These are phyloP conservation scores for Homarus gammarus DNA, from an alignment of 2,888 invertebrate species.

Conservation along the genomic window DNA sequence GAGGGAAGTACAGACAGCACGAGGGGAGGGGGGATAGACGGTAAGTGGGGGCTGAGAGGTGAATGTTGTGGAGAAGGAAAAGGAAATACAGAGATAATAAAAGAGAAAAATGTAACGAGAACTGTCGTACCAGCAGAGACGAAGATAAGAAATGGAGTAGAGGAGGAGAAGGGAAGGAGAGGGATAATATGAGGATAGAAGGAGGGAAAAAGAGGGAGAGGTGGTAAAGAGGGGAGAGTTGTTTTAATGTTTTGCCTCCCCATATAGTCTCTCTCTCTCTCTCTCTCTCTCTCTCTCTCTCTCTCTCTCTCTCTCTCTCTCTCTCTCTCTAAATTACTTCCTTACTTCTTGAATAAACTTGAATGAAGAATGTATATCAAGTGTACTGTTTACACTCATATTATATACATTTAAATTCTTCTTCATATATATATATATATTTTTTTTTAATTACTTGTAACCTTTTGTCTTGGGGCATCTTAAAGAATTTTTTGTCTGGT, in stretches of 20 bases:
- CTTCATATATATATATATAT: neutral
- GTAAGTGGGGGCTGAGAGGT: neutral
- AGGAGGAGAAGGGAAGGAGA: neutral
- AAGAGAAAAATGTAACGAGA: neutral
- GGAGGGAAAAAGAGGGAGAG: neutral
- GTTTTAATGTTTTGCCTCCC: neutral
- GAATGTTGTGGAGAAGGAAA: too few species aligned
- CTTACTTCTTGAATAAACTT: too few species aligned
- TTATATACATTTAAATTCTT: neutral
- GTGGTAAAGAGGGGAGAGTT: neutral
- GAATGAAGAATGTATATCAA: too few species aligned
- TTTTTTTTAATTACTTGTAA: neutral
- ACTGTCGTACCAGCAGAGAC: neutral
- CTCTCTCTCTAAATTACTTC: neutral
- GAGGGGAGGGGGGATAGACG: neutral
- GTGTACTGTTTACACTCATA: too few species aligned
- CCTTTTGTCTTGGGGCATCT: neutral
- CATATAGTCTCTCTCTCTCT: neutral
- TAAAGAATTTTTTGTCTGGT: neutral
- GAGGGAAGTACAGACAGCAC: neutral
- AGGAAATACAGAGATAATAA: too few species aligned
- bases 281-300: neutral
- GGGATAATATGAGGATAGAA: neutral
- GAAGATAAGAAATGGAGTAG: neutral
- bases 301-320: constrained; percentile 7